Conservation (phyloP, 2,113 vertebrate species). For the Columbina picui region DNA sequence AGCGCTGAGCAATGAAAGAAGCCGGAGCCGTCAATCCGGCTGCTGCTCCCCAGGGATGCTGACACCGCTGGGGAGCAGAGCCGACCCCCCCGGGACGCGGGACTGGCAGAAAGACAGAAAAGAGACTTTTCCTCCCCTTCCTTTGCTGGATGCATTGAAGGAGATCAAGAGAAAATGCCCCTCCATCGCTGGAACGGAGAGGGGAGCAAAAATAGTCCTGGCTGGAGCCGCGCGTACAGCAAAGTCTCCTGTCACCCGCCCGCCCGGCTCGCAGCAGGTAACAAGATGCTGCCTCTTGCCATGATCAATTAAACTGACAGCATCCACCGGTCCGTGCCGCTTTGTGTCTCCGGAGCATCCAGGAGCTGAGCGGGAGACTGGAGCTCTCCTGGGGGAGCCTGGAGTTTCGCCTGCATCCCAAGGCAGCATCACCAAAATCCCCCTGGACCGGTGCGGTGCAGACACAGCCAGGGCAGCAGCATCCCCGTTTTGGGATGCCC, state of each 20-base stretch:
- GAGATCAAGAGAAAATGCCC: background rate
- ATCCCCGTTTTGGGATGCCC: rapidly evolving
- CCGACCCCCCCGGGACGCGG: rapidly evolving
- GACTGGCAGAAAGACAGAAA: background rate
- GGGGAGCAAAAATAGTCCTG: background rate
- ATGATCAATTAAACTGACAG: background rate
- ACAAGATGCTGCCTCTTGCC: background rate
- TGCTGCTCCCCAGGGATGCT: background rate
- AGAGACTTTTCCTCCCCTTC: too few relatives aligned
- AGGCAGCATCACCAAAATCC: rapidly evolving
- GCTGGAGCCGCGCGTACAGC: rapidly evolving
- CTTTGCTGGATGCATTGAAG: background rate
- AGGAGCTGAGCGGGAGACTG: background rate
- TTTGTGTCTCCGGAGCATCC: background rate
- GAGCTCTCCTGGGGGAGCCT: background rate
- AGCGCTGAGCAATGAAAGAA: background rate
- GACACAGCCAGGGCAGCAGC: background rate
- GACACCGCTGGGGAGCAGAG: background rate
- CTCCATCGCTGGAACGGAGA: background rate
- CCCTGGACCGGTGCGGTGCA: rapidly evolving
- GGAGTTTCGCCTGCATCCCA: background rate
- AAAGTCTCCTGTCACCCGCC: background rate
- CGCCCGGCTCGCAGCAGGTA: background rate
- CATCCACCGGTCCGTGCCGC: rapidly evolving
- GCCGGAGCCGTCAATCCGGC: background rate